Conservation (phyloP, 2,797 vertebrate genomes). For the Enteromius radiatus region DNA sequence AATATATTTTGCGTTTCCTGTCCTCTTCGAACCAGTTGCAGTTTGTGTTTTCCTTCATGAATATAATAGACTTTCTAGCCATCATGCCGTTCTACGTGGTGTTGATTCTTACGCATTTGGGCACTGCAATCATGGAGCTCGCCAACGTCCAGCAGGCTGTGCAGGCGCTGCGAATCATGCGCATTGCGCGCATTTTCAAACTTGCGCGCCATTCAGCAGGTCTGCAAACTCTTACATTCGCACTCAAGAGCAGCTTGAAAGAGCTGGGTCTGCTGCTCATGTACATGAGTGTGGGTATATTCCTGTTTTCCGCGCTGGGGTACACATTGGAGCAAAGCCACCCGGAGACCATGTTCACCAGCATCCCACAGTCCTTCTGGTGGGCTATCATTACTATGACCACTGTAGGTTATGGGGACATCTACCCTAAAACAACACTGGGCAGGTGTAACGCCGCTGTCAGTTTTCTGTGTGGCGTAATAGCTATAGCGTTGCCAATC, state of each 20-base stretch:
- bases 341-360: slow-evolving; percentile 95
- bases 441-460: slow-evolving; percentile 95
- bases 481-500: slow-evolving; percentile 95
- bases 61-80: slow-evolving; percentile 93
- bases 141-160: slow-evolving; percentile 95
- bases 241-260: slow-evolving; percentile 94
- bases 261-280: slow-evolving; percentile 95
- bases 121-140: slow-evolving; percentile 90
- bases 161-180: slow-evolving; percentile 96
- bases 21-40: slow-evolving; percentile 89
- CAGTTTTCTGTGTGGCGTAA: slow-evolving; percentile 97
- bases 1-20: slow-evolving; percentile 89
- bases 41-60: slow-evolving; percentile 93
- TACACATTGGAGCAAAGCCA: slow-evolving; percentile 98
- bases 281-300: slow-evolving; percentile 97
- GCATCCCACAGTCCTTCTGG: slow-evolving; percentile 99
- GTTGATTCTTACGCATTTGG: slow-evolving; percentile 88
- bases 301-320: slow-evolving; percentile 95
- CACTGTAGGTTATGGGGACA: slow-evolving; percentile 96
- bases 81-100: slow-evolving; percentile 96
- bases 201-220: slow-evolving; percentile 94
- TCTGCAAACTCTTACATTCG: slow-evolving; percentile 94
- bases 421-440: slow-evolving; percentile 96
- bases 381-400: slow-evolving; percentile 99
- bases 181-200: slow-evolving; percentile 95